A percentile compares a stretch with the other conserved stretches of the same genome.
phyloP scores from a whole-genome alignment of 2,888 invertebrate species.

The Itoplectis maculator region DNA sequence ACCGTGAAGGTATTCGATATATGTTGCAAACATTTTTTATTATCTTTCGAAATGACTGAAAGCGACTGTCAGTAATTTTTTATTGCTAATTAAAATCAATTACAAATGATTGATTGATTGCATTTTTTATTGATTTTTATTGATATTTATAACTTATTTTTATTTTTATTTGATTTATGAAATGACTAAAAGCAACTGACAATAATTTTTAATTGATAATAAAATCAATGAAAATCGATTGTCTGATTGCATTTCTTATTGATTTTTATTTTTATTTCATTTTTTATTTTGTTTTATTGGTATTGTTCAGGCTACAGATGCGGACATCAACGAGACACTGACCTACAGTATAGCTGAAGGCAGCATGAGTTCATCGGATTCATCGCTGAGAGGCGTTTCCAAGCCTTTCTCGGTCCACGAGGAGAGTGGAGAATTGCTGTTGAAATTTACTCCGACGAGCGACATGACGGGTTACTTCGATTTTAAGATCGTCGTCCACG shows the following conservation, averaged over 20 bases:
- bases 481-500: constrained; percentile 86
- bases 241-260: too few relatives aligned
- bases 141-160: too few relatives aligned
- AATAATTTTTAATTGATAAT: not conserved
- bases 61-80: not conserved
- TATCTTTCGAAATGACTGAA: too few relatives aligned
- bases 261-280: too few relatives aligned
- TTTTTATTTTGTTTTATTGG: not conserved
- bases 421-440: constrained; percentile 84
- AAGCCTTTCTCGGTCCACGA: constrained; percentile 83
- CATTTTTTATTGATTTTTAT: too few relatives aligned
- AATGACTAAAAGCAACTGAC: not conserved
- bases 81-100: too few relatives aligned
- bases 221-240: not conserved
- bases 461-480: constrained; percentile 88
- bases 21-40: not conserved
- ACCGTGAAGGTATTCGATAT: constrained; percentile 84
- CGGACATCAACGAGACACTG: constrained; percentile 84
- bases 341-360: constrained; percentile 83
- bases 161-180: too few relatives aligned
- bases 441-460: constrained; percentile 86
- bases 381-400: constrained; percentile 83
- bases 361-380: constrained; percentile 79
- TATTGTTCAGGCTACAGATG: constrained; percentile 86
- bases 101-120: not conserved